Conservation (phyloP, 2,888 invertebrate genomes). For the Eristalis intricaria region DNA sequence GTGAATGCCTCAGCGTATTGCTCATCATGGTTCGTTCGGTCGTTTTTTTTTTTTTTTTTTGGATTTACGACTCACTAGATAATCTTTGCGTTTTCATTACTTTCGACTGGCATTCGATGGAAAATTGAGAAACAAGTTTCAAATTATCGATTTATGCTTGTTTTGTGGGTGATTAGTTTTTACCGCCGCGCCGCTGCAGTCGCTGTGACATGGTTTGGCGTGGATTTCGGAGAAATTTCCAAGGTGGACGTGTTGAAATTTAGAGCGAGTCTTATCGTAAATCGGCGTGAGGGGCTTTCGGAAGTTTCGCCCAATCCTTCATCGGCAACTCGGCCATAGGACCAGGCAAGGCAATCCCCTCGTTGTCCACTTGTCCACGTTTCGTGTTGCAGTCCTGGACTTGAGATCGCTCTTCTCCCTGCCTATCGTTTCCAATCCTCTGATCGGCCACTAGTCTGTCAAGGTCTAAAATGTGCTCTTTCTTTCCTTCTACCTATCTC, state of each 20-base stretch:
- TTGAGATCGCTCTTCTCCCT: too few species aligned
- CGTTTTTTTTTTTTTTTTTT: neutral
- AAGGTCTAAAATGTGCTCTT: too few species aligned
- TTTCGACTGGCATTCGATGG: constrained; percentile 26
- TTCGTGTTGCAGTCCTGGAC: too few species aligned
- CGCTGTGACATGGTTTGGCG: neutral
- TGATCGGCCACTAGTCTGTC: too few species aligned
- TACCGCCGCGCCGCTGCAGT: too few species aligned
- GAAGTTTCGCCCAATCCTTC: too few species aligned
- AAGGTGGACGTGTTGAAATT: neutral
- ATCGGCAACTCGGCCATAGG: too few species aligned
- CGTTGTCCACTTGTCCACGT: too few species aligned
- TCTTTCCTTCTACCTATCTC: too few species aligned
- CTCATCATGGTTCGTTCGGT: constrained; percentile 20
- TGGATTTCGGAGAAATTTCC: neutral
- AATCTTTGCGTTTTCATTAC: constrained; percentile 54
- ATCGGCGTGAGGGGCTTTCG: neutral
- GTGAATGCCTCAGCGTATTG: constrained; percentile 33
- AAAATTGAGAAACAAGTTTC: neutral
- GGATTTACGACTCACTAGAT: constrained; percentile 25
- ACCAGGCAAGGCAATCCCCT: too few species aligned
- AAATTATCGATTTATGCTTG: neutral
- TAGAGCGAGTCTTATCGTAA: neutral
- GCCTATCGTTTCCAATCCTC: too few species aligned
- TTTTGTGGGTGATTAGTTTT: neutral